phyloP scores from a whole-genome alignment of 2,888 invertebrate species.

The Heteromurus nitidus region DNA sequence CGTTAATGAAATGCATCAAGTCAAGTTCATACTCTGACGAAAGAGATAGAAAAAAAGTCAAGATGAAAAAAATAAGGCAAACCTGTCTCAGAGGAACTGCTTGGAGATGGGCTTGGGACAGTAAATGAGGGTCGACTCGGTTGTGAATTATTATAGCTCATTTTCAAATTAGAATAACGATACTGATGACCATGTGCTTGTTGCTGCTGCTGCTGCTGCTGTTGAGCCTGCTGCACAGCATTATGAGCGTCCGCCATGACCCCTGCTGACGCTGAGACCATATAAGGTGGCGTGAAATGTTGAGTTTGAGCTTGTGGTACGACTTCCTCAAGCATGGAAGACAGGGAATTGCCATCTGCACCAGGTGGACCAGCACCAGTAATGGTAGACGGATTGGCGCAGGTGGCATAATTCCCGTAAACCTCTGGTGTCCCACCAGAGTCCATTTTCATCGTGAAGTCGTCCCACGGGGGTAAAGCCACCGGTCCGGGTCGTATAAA shows the following conservation, averaged over 20 bases:
- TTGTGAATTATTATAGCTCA: constrained; percentile 73
- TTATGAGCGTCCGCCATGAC: constrained; percentile 74
- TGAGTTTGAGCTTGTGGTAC: constrained; percentile 64
- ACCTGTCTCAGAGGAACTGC: constrained; percentile 74
- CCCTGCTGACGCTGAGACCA: constrained; percentile 74
- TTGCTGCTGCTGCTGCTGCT: constrained; percentile 73
- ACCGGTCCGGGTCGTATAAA: constrained; percentile 83
- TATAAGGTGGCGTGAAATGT: constrained; percentile 62
- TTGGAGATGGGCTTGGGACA: constrained; percentile 91
- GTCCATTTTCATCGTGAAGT: constrained; percentile 89
- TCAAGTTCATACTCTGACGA: background rate
- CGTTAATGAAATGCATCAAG: constrained; percentile 11
- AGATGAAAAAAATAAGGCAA: background rate
- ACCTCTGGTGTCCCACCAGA: constrained; percentile 76
- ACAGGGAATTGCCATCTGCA: constrained; percentile 45
- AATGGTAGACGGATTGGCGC: constrained; percentile 38
- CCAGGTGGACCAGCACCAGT: constrained; percentile 17
- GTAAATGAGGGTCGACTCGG: constrained; percentile 82
- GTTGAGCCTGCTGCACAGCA: constrained; percentile 74
- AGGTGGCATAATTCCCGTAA: constrained; percentile 65
- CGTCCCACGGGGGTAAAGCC: constrained; percentile 84
- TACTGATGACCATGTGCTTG: constrained; percentile 68
- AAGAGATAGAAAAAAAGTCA: background rate
- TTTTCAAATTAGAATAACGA: constrained; percentile 72
- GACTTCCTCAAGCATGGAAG: constrained; percentile 65